phyloP scores from a whole-genome alignment of 2,113 vertebrate species.

The Carassius gibelio region DNA sequence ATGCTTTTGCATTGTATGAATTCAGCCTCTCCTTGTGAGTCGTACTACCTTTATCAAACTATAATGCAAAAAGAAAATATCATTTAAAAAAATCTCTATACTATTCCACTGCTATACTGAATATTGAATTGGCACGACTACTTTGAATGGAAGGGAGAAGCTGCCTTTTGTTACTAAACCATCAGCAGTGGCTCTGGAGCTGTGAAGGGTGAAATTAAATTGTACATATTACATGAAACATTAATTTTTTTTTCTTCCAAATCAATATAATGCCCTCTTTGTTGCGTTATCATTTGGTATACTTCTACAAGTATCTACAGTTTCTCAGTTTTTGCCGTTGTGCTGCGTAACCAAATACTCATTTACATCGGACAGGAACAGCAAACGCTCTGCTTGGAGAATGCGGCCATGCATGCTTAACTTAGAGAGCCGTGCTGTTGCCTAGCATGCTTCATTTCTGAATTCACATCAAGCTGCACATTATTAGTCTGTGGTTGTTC shows the following conservation, averaged over 20 bases:
- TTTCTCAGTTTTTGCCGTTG: constrained; percentile 1
- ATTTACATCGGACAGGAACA: constrained; percentile 45
- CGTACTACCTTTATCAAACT: not conserved
- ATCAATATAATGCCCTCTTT: not conserved
- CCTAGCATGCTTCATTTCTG: not conserved
- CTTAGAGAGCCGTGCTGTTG: constrained; percentile 23
- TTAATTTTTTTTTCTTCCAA: not conserved
- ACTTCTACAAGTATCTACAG: not conserved
- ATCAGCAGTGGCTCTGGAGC: not conserved
- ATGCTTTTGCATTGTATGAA: constrained; percentile 83
- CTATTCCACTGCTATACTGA: not conserved
- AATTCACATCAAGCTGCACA: not conserved
- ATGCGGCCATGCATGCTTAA: constrained; percentile 39
- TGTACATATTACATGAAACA: not conserved
- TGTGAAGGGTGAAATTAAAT: not conserved
- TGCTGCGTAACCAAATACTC: constrained; percentile 52
- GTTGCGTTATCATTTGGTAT: not conserved
- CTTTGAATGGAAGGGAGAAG: not conserved
- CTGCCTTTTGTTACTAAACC: constrained; percentile 11
- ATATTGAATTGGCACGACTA: not conserved
- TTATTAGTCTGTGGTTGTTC: not conserved
- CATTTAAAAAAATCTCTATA: not conserved
- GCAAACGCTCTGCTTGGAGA: constrained; percentile 45
- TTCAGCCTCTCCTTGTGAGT: constrained; percentile 81
- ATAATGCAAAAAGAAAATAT: not conserved